Percentiles rank a stretch among this genome's conserved stretches.
Evolutionary conservation across 2,797 vertebrate genomes (phyloP).

Genomic region (Aulostomus chinensis): DNA sequence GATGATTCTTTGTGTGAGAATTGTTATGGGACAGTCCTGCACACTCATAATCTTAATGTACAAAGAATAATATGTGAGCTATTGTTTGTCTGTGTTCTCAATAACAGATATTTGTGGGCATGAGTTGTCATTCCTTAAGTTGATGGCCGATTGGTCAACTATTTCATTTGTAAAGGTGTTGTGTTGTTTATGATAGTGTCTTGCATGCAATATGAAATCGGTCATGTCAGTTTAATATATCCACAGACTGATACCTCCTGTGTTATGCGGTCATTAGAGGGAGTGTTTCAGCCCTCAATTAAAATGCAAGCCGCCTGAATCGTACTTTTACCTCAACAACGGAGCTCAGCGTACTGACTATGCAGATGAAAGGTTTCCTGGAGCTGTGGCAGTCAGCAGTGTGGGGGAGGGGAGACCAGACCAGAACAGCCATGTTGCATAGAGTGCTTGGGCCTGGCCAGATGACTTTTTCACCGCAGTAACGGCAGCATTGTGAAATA

Average conservation of each 20-base stretch:
- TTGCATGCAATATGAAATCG: slow-evolving; percentile 45
- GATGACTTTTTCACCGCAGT: slow-evolving; percentile 43
- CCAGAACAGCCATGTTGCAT: slow-evolving; percentile 39
- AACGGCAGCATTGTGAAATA: slow-evolving; percentile 46
- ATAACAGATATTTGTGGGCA: slow-evolving; percentile 24
- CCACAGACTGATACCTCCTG: slow-evolving; percentile 51
- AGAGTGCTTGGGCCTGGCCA: too few species aligned
- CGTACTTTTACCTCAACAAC: slow-evolving; percentile 1
- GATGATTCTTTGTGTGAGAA: slow-evolving; percentile 7
- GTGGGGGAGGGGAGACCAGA: slow-evolving; percentile 54
- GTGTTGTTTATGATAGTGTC: slow-evolving; percentile 10
- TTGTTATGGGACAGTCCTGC: slow-evolving; percentile 24
- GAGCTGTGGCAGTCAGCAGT: slow-evolving; percentile 9
- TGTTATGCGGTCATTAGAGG: slow-evolving; percentile 43
- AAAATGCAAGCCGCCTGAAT: slow-evolving; percentile 21
- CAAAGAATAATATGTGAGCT: slow-evolving; percentile 18
- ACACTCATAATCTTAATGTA: slow-evolving; percentile 35
- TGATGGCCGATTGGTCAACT: slow-evolving; percentile 3
- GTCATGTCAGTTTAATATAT: slow-evolving; percentile 30
- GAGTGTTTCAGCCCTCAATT: slow-evolving; percentile 34
- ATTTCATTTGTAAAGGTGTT: slow-evolving; percentile 26
- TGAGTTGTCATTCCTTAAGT: slow-evolving; percentile 25
- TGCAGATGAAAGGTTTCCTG: slow-evolving; percentile 6
- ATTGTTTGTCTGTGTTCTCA: slow-evolving; percentile 26
- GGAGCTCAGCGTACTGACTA: not conserved